Conservation (phyloP, 2,797 vertebrate species). For the Phrynocephalus forsythii region DNA sequence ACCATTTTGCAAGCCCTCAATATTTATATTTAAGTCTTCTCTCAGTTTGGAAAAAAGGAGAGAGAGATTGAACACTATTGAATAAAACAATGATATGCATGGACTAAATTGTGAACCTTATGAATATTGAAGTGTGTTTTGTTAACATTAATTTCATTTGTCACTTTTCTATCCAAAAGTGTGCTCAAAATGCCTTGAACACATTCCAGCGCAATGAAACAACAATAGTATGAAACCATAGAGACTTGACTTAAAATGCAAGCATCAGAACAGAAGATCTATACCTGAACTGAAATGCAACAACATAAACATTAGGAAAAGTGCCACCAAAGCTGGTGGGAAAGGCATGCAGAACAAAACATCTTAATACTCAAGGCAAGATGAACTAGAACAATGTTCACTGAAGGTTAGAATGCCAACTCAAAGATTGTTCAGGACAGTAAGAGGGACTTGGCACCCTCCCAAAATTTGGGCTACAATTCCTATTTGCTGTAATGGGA, state of each 20-base stretch:
- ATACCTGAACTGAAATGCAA: not conserved
- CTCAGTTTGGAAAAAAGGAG: not conserved
- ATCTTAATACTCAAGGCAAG: not conserved
- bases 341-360: not conserved
- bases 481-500: not conserved
- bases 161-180: not conserved
- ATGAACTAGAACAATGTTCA: not conserved
- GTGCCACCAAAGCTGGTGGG: too few species aligned
- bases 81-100: not conserved
- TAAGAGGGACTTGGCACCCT: not conserved
- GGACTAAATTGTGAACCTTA: not conserved
- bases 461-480: not conserved
- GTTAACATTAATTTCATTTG: not conserved
- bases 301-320: not conserved
- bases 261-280: not conserved
- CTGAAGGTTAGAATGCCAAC: not conserved
- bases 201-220: not conserved
- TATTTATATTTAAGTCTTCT: conserved; percentile 45
- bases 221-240: not conserved
- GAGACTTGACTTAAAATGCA: not conserved
- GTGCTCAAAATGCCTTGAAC: not conserved
- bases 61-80: not conserved
- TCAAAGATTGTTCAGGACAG: not conserved
- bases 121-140: not conserved
- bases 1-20: conserved; percentile 44